These are phyloP conservation scores for Charaxes varanes DNA, from an alignment of 1,140 invertebrate genomes.

Conservation along the genomic window DNA sequence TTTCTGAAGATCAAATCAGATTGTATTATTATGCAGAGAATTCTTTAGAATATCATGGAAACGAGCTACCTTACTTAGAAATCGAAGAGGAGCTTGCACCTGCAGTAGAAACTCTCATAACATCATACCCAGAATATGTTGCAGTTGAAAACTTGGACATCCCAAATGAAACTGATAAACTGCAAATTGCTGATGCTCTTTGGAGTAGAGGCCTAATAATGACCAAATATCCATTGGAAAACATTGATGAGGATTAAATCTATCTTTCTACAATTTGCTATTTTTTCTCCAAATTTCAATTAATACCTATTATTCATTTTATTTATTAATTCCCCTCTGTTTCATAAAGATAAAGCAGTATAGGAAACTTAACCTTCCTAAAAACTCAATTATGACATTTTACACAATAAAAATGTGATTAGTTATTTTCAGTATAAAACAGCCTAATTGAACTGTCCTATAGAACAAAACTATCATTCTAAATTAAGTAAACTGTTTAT, in stretches of 20 bases:
- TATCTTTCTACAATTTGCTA: not conserved
- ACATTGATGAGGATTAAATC: constrained; percentile 50
- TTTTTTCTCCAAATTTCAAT: too few relatives aligned
- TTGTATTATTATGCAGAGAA: constrained; percentile 91
- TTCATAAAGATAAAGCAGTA: too few relatives aligned
- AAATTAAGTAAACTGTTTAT: too few relatives aligned
- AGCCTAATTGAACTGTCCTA: too few relatives aligned
- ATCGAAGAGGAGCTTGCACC: constrained; percentile 79
- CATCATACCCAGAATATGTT: constrained; percentile 84
- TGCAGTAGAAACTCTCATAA: constrained; percentile 82
- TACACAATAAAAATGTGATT: too few relatives aligned
- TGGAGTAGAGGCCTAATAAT: constrained; percentile 57
- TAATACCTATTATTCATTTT: too few relatives aligned
- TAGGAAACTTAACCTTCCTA: too few relatives aligned
- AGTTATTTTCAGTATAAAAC: too few relatives aligned
- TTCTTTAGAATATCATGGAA: constrained; percentile 87
- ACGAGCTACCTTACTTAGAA: constrained; percentile 86
- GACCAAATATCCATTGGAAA: constrained; percentile 60
- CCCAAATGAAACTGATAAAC: constrained; percentile 76
- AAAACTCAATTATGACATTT: too few relatives aligned
- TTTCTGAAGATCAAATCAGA: constrained; percentile 77
- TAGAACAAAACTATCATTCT: too few relatives aligned
- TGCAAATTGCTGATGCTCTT: constrained; percentile 59
- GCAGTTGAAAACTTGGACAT: constrained; percentile 82
- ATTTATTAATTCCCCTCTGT: too few relatives aligned